Base-by-base conservation (phyloP, 2,113 vertebrate genomes). In the Orycteropus afer region DNA sequence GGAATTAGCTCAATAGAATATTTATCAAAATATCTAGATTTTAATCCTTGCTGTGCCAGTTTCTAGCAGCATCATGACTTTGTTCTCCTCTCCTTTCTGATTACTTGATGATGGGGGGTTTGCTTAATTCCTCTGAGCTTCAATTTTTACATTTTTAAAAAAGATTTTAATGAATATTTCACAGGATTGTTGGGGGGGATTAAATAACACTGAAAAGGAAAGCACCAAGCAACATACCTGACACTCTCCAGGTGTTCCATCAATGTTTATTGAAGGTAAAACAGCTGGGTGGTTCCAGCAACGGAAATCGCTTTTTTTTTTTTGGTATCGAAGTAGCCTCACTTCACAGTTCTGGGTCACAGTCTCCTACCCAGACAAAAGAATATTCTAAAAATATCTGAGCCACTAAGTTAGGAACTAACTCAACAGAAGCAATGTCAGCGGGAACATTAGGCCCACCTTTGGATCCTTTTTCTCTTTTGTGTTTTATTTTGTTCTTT, bases 181-280 rank as follows among this genome's bases (percentile, higher is more conserved):
- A 53, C 82, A 83, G n/a, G 49, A 49, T 95, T 59, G 51, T 93
- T 93, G 55, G n/a, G 71, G n/a, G 63, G 49, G 89, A 95, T 96
- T 97, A 97, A 95, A 67, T 77, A 65, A 86, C 55, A 82, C 92
- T 89, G 47, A 95, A 94, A 83, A 47, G 25, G 55, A 88, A 93
- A 55, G 61, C 87, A 57, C 51, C 74, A 15, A 55, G 73, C 73
- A 51, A 74, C 0, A 8, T 20, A 25, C 37, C 93, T 59, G 49
- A 87, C 84, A 78, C 83, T 3, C 85, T 76, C 27, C 51, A 73
- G 69, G 90, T 63, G 74, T 71, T 79, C 81, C 32, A n/a, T 37
- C 87, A n/a, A 27, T 89, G 92, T 92, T 97, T 96, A 93, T 73
- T 85, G 85, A 94, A 90, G 96, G 92, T 93, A 90, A 96, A 97